Evolutionary conservation across 2,797 vertebrate genomes (phyloP).

Genomic region (Hipposideros larvatus): DNA sequence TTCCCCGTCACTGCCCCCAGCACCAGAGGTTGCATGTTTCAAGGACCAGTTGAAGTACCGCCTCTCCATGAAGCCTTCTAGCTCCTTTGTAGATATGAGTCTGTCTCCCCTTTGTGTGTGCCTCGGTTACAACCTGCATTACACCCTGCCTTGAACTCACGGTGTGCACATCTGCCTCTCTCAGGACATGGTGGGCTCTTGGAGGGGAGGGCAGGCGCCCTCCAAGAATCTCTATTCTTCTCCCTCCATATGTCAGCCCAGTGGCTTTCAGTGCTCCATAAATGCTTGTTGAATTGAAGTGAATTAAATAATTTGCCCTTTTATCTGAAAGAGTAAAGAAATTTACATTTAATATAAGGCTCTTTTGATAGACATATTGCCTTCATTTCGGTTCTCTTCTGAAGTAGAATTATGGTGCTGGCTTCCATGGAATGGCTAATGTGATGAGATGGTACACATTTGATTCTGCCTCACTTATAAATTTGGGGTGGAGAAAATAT

Average conservation of each 20-base stretch:
- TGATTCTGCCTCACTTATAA: conserved; percentile 64
- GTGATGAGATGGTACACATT: conserved; percentile 53
- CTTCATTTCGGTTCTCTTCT: conserved; percentile 70
- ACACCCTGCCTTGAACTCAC: not conserved
- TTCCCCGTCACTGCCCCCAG: not conserved
- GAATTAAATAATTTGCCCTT: conserved; percentile 80
- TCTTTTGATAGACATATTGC: conserved; percentile 70
- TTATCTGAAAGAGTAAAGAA: conserved; percentile 78
- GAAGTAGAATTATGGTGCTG: conserved; percentile 52
- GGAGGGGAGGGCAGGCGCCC: not conserved
- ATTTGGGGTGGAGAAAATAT: conserved; percentile 70
- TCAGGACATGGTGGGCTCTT: not conserved
- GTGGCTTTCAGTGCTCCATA: conserved; percentile 43
- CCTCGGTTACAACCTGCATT: not conserved
- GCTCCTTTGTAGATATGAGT: fast-evolving
- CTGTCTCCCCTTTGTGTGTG: not conserved
- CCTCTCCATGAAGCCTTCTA: not conserved
- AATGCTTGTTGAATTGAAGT: conserved; percentile 70
- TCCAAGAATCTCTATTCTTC: not conserved
- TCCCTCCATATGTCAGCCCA: not conserved
- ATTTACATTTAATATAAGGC: conserved; percentile 75
- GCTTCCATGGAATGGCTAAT: conserved; percentile 24
- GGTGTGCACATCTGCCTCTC: not conserved
- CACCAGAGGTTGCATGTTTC: not conserved
- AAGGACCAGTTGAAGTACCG: not conserved